These are phyloP conservation scores for Fundulus diaphanus DNA, from an alignment of 2,797 vertebrate species.

Conservation along the genomic window DNA sequence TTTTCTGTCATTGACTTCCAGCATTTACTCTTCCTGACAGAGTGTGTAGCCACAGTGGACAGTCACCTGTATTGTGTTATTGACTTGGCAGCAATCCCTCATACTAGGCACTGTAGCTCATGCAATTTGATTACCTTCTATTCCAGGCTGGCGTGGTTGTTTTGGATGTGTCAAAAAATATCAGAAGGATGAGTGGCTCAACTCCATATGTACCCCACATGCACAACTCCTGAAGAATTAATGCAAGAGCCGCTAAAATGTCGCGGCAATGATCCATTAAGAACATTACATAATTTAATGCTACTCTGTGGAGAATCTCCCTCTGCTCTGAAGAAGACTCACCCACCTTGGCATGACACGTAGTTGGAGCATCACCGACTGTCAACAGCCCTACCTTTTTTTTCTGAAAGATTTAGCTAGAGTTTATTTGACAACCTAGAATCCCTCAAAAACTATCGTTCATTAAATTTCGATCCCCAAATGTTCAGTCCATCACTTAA, in stretches of 20 bases:
- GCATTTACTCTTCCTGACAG: too few species aligned
- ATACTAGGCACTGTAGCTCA: background rate
- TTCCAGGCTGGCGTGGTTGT: background rate
- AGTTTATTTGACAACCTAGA: background rate
- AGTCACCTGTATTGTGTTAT: too few species aligned
- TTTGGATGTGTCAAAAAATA: background rate
- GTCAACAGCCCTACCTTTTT: background rate
- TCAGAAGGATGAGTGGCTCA: background rate
- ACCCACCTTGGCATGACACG: background rate
- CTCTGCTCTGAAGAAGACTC: background rate
- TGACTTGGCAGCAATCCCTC: too few species aligned
- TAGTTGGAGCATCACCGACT: background rate
- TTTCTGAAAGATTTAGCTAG: background rate
- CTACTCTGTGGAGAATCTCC: background rate
- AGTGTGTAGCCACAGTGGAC: too few species aligned
- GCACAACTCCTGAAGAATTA: background rate
- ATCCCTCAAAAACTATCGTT: background rate
- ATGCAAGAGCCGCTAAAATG: background rate
- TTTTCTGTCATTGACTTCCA: too few species aligned
- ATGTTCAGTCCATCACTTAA: background rate
- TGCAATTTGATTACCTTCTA: background rate
- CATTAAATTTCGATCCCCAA: background rate
- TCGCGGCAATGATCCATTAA: background rate
- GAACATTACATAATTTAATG: background rate
- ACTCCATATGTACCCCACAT: background rate